Evolutionary conservation across 2,888 invertebrate genomes (phyloP).

Genomic region (Heliconius aoede): DNA sequence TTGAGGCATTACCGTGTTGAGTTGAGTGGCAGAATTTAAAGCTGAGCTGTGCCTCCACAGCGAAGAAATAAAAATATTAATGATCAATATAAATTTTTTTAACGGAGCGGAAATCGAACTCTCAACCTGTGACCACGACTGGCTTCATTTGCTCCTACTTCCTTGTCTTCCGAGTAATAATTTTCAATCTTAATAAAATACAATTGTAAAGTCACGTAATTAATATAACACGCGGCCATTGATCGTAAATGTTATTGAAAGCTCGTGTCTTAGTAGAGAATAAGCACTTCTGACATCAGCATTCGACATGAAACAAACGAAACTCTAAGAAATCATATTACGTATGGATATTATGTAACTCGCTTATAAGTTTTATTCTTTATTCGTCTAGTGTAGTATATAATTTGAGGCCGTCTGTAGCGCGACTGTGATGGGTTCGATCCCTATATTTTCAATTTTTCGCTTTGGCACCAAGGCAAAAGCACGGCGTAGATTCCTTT

Average conservation of each 20-base stretch:
- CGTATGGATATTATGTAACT: background rate
- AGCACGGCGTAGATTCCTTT: too few relatives aligned
- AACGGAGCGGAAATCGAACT: background rate
- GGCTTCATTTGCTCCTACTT: background rate
- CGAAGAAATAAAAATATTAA: too few relatives aligned
- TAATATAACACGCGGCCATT: conserved; percentile 3
- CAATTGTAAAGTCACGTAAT: conserved; percentile 1
- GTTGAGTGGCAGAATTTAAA: too few relatives aligned
- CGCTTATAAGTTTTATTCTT: too few relatives aligned
- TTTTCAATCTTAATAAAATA: conserved; percentile 11
- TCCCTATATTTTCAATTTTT: too few relatives aligned
- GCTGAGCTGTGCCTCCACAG: too few relatives aligned
- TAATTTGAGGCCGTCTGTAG: too few relatives aligned
- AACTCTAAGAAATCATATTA: background rate
- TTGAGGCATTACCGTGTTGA: too few relatives aligned
- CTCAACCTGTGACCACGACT: too few relatives aligned
- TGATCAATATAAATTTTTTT: too few relatives aligned
- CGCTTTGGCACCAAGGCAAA: too few relatives aligned
- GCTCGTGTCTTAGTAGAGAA: background rate
- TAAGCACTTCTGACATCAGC: conserved; percentile 7
- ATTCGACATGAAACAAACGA: background rate
- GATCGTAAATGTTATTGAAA: background rate
- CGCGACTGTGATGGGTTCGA: too few relatives aligned
- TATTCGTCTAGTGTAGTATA: background rate
- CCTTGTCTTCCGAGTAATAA: conserved; percentile 5